Base-by-base conservation (phyloP, 2,113 vertebrate genomes). In the Gallinago jamesoni region DNA sequence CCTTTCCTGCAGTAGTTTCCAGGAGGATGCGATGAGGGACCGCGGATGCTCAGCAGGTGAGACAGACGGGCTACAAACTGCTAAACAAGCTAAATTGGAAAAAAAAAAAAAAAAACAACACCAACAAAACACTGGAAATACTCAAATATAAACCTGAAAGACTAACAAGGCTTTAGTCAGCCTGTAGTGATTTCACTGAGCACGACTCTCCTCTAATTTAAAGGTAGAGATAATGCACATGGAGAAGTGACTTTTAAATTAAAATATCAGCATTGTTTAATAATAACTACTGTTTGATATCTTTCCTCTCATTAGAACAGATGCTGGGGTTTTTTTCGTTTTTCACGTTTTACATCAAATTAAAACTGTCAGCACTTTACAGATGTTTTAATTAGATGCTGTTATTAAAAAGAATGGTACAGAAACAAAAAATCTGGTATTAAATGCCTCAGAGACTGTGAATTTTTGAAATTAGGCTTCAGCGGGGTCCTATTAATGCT, bases 371-470 rank as follows among this genome's bases (percentile, higher is more conserved):
- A 97, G 92, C 93, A 89, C 95, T 98, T 98, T 98, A 98, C 98
- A 98, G 98, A 98, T 98, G 98, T 98, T 98, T 98, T 98, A 98
- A 98, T 98, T 98, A 98, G 97, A 95, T 96, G 94, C 91, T 96
- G 96, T 98, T 98, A 98, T 97, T 98, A 98, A 98, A 97, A 98
- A 97, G 96, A 97, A 97, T 97, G 94, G 96, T 96, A 82, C 86
- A 96, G 97, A 95, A 97, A 93, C 92, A 96, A 95, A 97, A 55
- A 96, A 90, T 83, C 94, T 96, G 96, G 92, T 95, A 90, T 93
- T 95, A 97, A 97, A 98, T 93, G 96, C 98, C 96, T 96, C 91
- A 76, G 56, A 97, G 97, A 96, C 91, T 83, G 67, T 73, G 97
- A 93, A 90, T 96, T 97, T 97, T 96, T 97, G 87, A 96, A 97